Percentiles rank a stretch among this genome's conserved stretches.
Conservation (phyloP, 2,113 vertebrate species). For the Hippocampus comes region DNA sequence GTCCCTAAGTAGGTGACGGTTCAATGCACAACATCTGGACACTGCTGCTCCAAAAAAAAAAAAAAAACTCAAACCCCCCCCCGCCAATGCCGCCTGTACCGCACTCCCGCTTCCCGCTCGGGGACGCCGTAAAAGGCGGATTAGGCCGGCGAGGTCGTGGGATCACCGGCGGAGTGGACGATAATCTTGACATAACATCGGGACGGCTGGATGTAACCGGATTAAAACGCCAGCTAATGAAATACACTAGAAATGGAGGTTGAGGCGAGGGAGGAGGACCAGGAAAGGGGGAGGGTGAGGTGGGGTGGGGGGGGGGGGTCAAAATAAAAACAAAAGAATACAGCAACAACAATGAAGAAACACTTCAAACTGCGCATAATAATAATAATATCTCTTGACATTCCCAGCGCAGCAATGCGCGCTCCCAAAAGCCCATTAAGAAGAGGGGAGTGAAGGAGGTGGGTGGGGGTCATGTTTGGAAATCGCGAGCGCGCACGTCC, state of each 20-base stretch:
- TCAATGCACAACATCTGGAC: constrained; percentile 60
- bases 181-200: constrained; percentile 62
- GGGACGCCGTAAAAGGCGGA: constrained; percentile 46
- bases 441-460: constrained; percentile 5
- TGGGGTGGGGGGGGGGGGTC: not conserved
- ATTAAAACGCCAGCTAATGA: constrained; percentile 69
- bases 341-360: not conserved
- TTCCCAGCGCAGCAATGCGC: constrained; percentile 76
- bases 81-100: constrained; percentile 35
- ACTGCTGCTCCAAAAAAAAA: constrained; percentile 39
- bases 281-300: constrained; percentile 10
- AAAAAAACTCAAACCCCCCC: not conserved
- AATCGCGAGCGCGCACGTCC: constrained; percentile 54
- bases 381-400: constrained; percentile 61
- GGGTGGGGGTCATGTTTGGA: constrained; percentile 41
- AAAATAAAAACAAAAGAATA: constrained; percentile 33
- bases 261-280: not conserved
- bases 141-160: constrained; percentile 48
- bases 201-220: constrained; percentile 50
- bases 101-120: not conserved
- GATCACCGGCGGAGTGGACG: constrained; percentile 52
- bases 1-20: constrained; percentile 49
- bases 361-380: constrained; percentile 47
- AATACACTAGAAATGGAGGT: constrained; percentile 49
- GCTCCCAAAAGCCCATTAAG: constrained; percentile 62